Evolutionary conservation across 2,113 vertebrate genomes (phyloP).

Genomic region (Phrynocephalus versicolor): DNA sequence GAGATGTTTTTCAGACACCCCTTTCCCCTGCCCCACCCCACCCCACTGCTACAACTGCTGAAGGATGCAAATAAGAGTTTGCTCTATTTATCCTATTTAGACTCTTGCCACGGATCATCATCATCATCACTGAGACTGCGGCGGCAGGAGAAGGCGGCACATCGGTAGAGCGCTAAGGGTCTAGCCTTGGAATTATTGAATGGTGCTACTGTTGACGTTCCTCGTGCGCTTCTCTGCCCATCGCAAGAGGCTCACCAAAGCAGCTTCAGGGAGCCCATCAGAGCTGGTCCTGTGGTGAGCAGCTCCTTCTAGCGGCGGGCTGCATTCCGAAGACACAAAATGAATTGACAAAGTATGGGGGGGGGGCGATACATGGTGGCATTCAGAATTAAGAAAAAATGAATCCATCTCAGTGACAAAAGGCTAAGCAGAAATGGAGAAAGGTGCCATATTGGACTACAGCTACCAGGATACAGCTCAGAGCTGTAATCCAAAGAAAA

Average conservation of each 20-base stretch:
- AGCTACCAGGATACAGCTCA: no score
- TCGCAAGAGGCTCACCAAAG: not conserved
- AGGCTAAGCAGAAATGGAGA: not conserved
- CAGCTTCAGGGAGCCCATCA: not conserved
- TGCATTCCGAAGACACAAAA: not conserved
- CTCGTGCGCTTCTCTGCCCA: not conserved
- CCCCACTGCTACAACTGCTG: not conserved
- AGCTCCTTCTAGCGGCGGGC: not conserved
- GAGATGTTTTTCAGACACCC: not conserved
- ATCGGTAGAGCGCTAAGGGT: not conserved
- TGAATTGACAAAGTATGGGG: not conserved
- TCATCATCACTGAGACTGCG: conserved; percentile 11
- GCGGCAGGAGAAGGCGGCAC: not conserved
- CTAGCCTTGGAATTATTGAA: not conserved
- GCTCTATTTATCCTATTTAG: not conserved
- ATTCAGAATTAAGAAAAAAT: not conserved
- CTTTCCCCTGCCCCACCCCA: no score
- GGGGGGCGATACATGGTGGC: not conserved
- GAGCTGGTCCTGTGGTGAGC: not conserved
- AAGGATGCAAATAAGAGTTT: not conserved
- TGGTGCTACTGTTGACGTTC: not conserved
- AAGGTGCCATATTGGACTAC: no score
- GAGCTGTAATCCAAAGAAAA: no score
- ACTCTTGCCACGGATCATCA: not conserved
- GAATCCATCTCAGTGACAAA: not conserved